These are phyloP conservation scores for Azemiops feae DNA, from an alignment of 2,113 vertebrate genomes.

Conservation along the genomic window DNA sequence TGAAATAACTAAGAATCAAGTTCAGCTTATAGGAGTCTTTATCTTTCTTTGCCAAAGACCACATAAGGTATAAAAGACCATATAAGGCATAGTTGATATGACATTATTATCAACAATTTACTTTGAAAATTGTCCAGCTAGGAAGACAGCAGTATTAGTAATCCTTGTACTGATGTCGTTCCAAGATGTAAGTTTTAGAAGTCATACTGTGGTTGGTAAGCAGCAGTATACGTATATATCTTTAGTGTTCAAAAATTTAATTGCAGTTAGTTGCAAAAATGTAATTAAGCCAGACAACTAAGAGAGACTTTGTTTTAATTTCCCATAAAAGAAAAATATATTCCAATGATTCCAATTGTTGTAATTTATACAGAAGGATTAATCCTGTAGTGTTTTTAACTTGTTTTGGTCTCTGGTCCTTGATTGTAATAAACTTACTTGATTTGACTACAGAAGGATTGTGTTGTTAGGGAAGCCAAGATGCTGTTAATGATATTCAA, in stretches of 20 bases:
- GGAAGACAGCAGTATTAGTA: not conserved
- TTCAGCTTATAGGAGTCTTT: not conserved
- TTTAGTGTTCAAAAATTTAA: not conserved
- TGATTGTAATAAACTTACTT: too few species aligned
- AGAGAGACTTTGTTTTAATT: not conserved
- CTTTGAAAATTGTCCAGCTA: not conserved
- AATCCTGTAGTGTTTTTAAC: too few species aligned
- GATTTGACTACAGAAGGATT: not conserved
- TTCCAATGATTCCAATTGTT: not conserved
- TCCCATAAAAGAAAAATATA: not conserved
- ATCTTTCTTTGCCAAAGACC: slow-evolving; percentile 2
- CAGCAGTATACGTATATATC: too few species aligned
- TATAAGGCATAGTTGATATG: not conserved
- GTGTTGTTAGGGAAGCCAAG: not conserved
- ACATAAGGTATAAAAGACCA: not conserved
- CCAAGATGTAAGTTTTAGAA: not conserved
- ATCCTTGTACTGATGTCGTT: not conserved
- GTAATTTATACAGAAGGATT: not conserved
- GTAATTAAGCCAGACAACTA: not conserved
- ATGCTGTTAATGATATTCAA: not conserved
- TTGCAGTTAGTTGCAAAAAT: not conserved
- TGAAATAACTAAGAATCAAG: not conserved
- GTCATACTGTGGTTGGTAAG: not conserved
- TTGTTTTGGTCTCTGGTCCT: too few species aligned
- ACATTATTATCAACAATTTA: not conserved